phyloP scores from a whole-genome alignment of 37 sponge, comb jelly and placozoan genomes.

The Spongilla lacustris region DNA sequence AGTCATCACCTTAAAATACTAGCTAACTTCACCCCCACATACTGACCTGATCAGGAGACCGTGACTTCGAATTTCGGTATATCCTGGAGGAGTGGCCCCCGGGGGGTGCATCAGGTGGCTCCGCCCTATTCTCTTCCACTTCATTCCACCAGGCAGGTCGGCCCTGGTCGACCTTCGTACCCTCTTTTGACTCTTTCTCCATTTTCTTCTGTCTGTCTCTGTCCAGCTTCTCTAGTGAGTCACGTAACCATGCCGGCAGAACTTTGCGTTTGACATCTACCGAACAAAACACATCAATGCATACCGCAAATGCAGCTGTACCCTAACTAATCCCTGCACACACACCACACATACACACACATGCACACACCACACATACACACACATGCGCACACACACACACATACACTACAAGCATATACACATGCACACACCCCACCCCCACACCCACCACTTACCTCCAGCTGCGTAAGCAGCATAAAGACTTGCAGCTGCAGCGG shows the following conservation, averaged over 20 bases:
- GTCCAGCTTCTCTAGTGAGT: constrained; percentile 64
- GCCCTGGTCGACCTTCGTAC: not conserved
- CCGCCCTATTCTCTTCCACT: constrained; percentile 17
- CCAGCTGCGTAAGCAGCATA: not conserved
- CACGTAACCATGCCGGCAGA: constrained; percentile 60
- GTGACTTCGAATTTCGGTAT: too few relatives aligned
- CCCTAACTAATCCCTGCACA: not conserved
- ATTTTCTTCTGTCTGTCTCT: constrained; percentile 23
- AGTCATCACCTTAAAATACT: too few relatives aligned
- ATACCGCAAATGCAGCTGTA: not conserved
- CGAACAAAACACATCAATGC: not conserved
- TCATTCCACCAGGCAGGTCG: constrained; percentile 38
- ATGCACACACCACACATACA: constrained; percentile 22
- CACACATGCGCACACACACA: constrained; percentile 5
- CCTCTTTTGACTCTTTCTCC: constrained; percentile 50
- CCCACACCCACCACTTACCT: too few relatives aligned
- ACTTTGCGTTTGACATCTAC: constrained; percentile 38
- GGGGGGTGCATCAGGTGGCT: too few relatives aligned
- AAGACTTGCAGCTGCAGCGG: not conserved
- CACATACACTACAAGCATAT: constrained; percentile 13
- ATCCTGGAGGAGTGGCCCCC: too few relatives aligned
- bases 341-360: not conserved
- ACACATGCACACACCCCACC: constrained; percentile 9
- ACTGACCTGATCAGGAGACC: too few relatives aligned
- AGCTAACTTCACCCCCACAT: too few relatives aligned